Evolutionary conservation across 1,140 invertebrate species (phyloP).

Genomic region (Ceratosolen fusciceps): DNA sequence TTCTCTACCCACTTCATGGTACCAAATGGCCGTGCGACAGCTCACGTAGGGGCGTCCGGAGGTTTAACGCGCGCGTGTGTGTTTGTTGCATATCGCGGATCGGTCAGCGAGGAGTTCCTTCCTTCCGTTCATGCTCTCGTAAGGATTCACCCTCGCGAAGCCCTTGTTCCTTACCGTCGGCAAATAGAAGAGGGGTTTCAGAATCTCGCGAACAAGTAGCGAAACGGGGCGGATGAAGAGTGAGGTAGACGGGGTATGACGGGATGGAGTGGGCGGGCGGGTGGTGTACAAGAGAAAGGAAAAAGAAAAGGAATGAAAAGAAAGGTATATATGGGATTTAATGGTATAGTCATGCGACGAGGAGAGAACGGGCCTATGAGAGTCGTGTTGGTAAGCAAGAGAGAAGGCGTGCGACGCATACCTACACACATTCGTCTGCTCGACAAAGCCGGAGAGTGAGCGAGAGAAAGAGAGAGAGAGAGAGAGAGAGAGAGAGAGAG

Average conservation of each 20-base stretch:
- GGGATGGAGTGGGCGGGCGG: not conserved
- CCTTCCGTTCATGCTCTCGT: constrained; percentile 13
- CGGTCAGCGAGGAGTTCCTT: constrained; percentile 35
- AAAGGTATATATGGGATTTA: constrained; percentile 54
- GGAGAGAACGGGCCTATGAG: constrained; percentile 52
- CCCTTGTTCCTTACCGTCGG: constrained; percentile 35
- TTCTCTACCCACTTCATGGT: not conserved
- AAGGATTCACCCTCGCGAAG: constrained; percentile 49
- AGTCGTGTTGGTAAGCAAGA: constrained; percentile 18
- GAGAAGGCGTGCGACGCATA: not conserved
- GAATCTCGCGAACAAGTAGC: constrained; percentile 46
- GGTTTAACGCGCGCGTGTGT: not conserved
- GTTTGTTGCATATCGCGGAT: not conserved
- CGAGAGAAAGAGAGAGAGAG: not conserved
- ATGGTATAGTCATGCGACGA: constrained; percentile 64
- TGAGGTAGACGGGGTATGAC: not conserved
- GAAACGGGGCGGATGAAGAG: not conserved
- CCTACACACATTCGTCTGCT: not conserved
- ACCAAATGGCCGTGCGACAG: not conserved
- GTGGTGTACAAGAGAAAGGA: not conserved
- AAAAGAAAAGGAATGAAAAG: constrained; percentile 20
- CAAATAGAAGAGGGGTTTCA: constrained; percentile 16
- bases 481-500: not conserved
- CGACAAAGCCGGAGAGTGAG: not conserved
- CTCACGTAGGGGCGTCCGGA: too few relatives aligned